Base-by-base conservation (phyloP, 2,797 vertebrate genomes). In the Enteromius argenteus region DNA sequence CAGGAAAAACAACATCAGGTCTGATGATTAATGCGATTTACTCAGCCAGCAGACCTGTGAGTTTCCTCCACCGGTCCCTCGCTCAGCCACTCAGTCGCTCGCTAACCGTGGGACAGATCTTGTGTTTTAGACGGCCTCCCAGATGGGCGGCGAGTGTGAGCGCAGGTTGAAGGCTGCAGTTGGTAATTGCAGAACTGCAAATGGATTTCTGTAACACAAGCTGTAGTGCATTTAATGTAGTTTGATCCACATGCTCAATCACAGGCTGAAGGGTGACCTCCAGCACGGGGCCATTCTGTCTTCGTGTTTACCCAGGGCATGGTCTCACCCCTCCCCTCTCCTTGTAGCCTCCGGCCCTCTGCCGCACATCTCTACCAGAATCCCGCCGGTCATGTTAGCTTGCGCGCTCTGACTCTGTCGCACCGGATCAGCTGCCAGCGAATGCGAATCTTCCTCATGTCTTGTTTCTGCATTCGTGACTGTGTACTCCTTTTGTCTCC, bases 121-220 rank as follows among this genome's bases (percentile, higher is more conserved):
- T 39, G 73, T 74, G 49, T 69, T 69, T 86, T 81, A 74, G 72
- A 79, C 32, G 2, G 51, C n/a, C 39, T 83, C 72, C 66, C 68
- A 82, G 58, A 85, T 75, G 86, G 67, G 79, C 17, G 11, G 60
- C 0, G 8, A 60, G 77, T 67, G 75, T 76, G 73, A 67, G 76
- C n/a, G 67, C 58, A 83, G 79, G 83, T 71, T 82, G 74, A 73
- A 77, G 75, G 32, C 71, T 67, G 69, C 5, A 75, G 86, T 71
- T 74, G 49, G 84, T 87, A 86, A 87, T 87, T 53, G 77, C 10
- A 2, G 66, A 74, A 74, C 85, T 84, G 88, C 86, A 87, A 90
- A 89, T 90, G 85, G 86, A 82, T 88, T 87, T 85, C 32, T 85
- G 85, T 88, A 89, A 86, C 87, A 75, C 66, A 87, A 88, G 86